phyloP scores from a whole-genome alignment of 2,888 invertebrate genomes.

The Dilophus febrilis region DNA sequence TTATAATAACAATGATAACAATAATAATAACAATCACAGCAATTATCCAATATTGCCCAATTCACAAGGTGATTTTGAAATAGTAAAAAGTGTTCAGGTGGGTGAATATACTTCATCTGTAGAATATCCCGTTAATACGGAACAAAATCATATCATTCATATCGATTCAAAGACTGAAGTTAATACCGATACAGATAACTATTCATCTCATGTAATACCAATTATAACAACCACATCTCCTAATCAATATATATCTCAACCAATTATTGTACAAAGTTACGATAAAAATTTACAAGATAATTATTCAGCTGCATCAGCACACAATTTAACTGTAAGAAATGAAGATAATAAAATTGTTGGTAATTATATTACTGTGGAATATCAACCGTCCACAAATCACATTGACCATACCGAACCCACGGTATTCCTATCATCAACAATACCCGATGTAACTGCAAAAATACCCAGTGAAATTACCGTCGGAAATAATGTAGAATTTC shows the following conservation, averaged over 20 bases:
- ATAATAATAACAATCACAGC: no score
- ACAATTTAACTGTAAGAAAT: slow-evolving; percentile 11
- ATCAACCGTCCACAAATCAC: background rate
- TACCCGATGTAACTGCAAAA: no score
- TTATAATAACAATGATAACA: no score
- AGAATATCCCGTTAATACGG: slow-evolving; percentile 52
- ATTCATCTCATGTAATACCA: background rate
- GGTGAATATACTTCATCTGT: slow-evolving; percentile 52
- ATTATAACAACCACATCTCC: slow-evolving; percentile 3
- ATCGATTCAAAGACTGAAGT: background rate
- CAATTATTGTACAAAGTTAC: slow-evolving; percentile 24
- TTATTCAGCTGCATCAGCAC: slow-evolving; percentile 30
- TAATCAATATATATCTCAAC: slow-evolving; percentile 17
- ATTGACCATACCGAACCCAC: background rate
- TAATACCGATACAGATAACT: slow-evolving; percentile 5
- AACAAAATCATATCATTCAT: slow-evolving; percentile 27
- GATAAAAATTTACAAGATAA: slow-evolving; percentile 25
- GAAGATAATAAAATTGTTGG: slow-evolving; percentile 11
- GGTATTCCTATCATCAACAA: background rate
- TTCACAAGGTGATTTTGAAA: slow-evolving; percentile 30
- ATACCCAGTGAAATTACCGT: background rate
- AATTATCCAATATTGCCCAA: background rate
- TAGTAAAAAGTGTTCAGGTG: slow-evolving; percentile 46
- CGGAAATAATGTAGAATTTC: slow-evolving; percentile 8
- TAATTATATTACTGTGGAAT: slow-evolving; percentile 8